Evolutionary conservation across 2,888 invertebrate species (phyloP).

Genomic region (Drosophila mimica): DNA sequence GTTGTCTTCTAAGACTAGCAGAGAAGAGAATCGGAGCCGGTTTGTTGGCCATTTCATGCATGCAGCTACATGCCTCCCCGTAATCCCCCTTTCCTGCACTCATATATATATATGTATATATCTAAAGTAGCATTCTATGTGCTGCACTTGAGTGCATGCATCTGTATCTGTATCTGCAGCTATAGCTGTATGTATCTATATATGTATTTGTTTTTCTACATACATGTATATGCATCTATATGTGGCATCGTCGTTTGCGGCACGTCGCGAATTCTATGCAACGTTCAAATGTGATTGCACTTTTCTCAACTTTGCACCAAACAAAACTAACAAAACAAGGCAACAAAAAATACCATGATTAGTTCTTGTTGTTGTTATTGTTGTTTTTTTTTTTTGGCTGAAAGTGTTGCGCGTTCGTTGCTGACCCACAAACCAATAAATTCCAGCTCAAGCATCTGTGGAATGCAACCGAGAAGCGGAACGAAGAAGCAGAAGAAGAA

Average conservation of each 20-base stretch:
- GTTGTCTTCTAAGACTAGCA: slow-evolving; percentile 59
- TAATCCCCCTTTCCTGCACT: not conserved
- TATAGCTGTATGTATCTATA: slow-evolving; percentile 26
- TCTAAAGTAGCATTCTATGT: slow-evolving; percentile 52
- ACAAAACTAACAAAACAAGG: slow-evolving; percentile 17
- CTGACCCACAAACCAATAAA: slow-evolving; percentile 81
- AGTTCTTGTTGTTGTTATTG: slow-evolving; percentile 1
- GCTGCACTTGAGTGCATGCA: slow-evolving; percentile 64
- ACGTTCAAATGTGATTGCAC: slow-evolving; percentile 74
- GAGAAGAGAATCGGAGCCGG: slow-evolving; percentile 62
- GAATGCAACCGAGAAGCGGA: slow-evolving; percentile 60
- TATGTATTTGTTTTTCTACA: slow-evolving; percentile 7
- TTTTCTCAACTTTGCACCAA: slow-evolving; percentile 67
- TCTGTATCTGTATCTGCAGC: slow-evolving; percentile 45
- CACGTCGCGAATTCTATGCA: slow-evolving; percentile 65
- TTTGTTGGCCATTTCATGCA: slow-evolving; percentile 69
- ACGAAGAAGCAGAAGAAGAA: slow-evolving; percentile 17
- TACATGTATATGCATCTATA: slow-evolving; percentile 2
- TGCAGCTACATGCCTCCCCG: slow-evolving; percentile 26
- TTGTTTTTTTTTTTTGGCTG: slow-evolving; percentile 37
- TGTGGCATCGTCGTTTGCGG: slow-evolving; percentile 35
- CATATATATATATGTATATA: not conserved
- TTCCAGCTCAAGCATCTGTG: slow-evolving; percentile 74
- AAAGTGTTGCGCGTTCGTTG: slow-evolving; percentile 58
- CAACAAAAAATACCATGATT: slow-evolving; percentile 19